Conservation (phyloP, 2,113 vertebrate genomes). For the Alligator mississippiensis region DNA sequence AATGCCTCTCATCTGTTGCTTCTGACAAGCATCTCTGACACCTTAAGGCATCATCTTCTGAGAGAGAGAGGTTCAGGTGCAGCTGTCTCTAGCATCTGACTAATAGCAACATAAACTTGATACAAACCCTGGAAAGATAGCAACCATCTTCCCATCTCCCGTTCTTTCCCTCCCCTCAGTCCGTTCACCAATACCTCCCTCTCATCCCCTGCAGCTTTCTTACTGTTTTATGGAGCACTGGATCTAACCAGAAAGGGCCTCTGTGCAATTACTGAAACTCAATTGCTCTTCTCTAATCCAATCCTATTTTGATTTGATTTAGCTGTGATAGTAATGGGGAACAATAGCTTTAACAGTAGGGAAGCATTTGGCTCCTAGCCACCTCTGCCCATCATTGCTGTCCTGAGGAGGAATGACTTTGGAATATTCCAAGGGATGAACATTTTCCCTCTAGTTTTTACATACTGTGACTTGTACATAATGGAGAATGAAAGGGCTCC, state of each 20-base stretch:
- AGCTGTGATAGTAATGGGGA: background rate
- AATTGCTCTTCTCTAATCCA: background rate
- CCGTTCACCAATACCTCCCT: background rate
- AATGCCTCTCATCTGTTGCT: slow-evolving; percentile 40
- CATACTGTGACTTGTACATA: background rate
- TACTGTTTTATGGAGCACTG: background rate
- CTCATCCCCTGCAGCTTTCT: background rate
- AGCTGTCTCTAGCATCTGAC: background rate
- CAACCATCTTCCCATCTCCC: background rate
- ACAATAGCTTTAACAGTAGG: background rate
- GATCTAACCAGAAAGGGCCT: background rate
- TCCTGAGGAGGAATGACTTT: background rate
- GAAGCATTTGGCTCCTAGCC: background rate
- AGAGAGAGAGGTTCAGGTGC: background rate
- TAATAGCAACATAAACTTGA: background rate
- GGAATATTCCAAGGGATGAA: slow-evolving; percentile 9
- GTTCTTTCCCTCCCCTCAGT: background rate
- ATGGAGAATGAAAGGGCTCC: slow-evolving; percentile 12
- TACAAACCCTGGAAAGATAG: background rate
- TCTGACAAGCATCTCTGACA: slow-evolving; percentile 11
- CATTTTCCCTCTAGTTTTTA: slow-evolving; percentile 8
- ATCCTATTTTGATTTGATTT: slow-evolving; percentile 9
- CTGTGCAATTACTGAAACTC: background rate
- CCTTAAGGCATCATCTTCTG: background rate
- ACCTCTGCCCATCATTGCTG: background rate